Conservation (phyloP, 1,140 invertebrate species). For the Contarinia nasturtii region DNA sequence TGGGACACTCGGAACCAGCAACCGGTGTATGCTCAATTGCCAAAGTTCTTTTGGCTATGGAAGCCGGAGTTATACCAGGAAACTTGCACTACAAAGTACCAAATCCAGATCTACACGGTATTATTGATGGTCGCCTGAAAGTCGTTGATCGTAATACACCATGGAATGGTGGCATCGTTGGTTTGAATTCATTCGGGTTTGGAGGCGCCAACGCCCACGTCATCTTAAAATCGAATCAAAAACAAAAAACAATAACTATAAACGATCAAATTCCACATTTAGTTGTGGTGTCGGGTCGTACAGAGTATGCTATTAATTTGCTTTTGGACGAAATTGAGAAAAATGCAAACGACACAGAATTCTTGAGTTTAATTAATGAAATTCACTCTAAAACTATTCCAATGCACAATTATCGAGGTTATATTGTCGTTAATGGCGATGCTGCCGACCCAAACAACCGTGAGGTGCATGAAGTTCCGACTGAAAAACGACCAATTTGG, state of each 20-base stretch:
- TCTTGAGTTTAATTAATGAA: too few relatives aligned
- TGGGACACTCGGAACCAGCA: too few relatives aligned
- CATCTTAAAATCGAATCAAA: conserved; percentile 60
- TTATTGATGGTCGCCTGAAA: conserved; percentile 68
- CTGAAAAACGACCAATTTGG: conserved; percentile 65
- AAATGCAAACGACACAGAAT: conserved; percentile 46
- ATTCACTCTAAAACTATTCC: conserved; percentile 41
- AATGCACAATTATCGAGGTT: conserved; percentile 61
- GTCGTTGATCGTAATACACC: conserved; percentile 61
- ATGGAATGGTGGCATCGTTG: conserved; percentile 72
- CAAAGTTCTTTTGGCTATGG: conserved; percentile 84
- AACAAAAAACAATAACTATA: conserved; percentile 38
- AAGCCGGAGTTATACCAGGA: conserved; percentile 62
- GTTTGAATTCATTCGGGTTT: conserved; percentile 91
- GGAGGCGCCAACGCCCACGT: conserved; percentile 92
- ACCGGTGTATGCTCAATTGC: conserved; percentile 83
- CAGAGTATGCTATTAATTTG: conserved; percentile 52
- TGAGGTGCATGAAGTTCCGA: conserved; percentile 20
- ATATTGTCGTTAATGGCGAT: conserved; percentile 39
- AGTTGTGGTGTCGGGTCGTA: conserved; percentile 64
- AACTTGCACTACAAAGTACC: conserved; percentile 80
- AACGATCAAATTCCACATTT: conserved; percentile 41
- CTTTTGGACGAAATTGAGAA: conserved; percentile 42
- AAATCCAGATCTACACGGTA: conserved; percentile 73
- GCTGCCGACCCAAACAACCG: conserved; percentile 18